Evolutionary conservation across 2,113 vertebrate species (phyloP).

Genomic region (Podarcis raffonei): DNA sequence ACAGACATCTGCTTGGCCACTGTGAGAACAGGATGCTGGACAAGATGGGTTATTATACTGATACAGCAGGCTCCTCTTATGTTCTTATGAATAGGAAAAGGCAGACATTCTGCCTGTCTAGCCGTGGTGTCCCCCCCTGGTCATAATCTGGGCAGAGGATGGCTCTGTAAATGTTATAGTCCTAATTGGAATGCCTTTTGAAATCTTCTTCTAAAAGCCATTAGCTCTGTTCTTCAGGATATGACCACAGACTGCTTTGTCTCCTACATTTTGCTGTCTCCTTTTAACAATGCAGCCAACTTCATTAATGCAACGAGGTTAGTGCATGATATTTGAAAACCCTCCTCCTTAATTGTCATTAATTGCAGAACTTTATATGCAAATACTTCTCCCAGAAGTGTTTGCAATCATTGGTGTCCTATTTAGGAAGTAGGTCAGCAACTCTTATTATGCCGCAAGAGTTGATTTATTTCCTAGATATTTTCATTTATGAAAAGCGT

Average conservation of each 20-base stretch:
- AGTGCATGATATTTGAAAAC: conserved; percentile 40
- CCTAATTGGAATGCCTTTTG: neutral
- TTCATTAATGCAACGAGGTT: conserved; percentile 45
- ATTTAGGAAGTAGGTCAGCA: conserved; percentile 48
- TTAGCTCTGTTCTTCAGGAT: conserved; percentile 1
- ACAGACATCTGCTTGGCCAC: too few species aligned
- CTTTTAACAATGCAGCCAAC: neutral
- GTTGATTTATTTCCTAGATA: conserved; percentile 46
- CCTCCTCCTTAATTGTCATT: conserved; percentile 38
- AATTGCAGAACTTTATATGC: conserved; percentile 50
- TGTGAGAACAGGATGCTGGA: too few species aligned
- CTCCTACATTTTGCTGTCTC: neutral
- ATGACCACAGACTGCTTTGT: neutral
- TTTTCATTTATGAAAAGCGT: conserved; percentile 36
- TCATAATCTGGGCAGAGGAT: neutral
- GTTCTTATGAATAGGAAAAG: too few species aligned
- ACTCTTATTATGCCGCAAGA: conserved; percentile 23
- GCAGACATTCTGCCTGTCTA: too few species aligned
- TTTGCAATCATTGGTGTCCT: conserved; percentile 28
- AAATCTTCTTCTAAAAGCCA: neutral
- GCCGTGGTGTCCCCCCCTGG: neutral
- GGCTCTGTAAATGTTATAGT: neutral
- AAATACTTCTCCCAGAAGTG: conserved; percentile 33
- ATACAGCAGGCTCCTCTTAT: too few species aligned
- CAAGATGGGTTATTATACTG: too few species aligned